phyloP scores from a whole-genome alignment of 2,888 invertebrate species.

The Eupithecia abbreviata region DNA sequence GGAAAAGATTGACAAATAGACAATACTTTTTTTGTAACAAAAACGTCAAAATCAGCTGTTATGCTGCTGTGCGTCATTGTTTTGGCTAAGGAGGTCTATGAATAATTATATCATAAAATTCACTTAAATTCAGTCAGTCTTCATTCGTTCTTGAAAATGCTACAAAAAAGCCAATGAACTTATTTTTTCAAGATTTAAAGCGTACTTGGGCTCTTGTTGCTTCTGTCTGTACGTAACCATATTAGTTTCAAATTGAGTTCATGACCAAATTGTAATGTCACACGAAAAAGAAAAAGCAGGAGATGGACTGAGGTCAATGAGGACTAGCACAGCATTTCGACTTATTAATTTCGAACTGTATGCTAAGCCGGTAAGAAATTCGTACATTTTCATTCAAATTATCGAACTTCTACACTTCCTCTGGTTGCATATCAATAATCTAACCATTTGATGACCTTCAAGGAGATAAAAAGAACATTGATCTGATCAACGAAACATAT shows the following conservation, averaged over 20 bases:
- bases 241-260: not conserved
- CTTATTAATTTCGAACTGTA: constrained; percentile 95
- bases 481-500: not conserved
- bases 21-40: no score
- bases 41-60: no score
- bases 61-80: no score
- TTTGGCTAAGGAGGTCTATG: no score
- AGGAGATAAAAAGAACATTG: not conserved
- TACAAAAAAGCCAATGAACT: not conserved
- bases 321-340: constrained; percentile 90
- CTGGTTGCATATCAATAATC: not conserved
- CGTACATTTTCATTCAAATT: constrained; percentile 26
- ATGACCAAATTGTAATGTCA: constrained; percentile 46
- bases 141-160: no score
- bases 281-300: constrained; percentile 82
- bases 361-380: constrained; percentile 90
- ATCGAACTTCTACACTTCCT: not conserved
- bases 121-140: no score
- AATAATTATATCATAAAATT: no score
- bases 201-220: not conserved
- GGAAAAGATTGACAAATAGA: no score
- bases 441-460: not conserved
- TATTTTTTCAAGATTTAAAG: not conserved
- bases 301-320: constrained; percentile 90
- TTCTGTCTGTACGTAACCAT: not conserved